Conservation (phyloP, 1,140 invertebrate genomes). For the Bombus ignitus region DNA sequence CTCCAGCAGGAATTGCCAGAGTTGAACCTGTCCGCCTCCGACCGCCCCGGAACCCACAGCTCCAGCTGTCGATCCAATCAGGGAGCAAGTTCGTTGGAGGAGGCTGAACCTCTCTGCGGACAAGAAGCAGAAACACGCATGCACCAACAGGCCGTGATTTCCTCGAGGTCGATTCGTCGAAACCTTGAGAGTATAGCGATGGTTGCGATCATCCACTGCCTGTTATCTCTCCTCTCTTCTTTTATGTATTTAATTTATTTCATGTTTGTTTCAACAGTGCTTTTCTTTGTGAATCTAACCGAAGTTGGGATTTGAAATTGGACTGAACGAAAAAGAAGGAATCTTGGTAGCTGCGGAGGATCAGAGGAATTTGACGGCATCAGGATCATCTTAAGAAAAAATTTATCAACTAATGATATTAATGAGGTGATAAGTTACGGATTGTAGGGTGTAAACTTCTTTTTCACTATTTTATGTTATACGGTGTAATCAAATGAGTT, state of each 20-base stretch:
- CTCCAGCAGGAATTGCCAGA: slow-evolving; percentile 99
- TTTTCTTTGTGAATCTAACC: background rate
- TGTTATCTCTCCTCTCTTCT: background rate
- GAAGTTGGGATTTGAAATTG: background rate
- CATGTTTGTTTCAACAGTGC: background rate
- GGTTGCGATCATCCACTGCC: slow-evolving; percentile 4
- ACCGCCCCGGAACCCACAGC: slow-evolving; percentile 88
- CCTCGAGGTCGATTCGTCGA: slow-evolving; percentile 46
- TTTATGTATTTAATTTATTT: background rate
- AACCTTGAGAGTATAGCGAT: slow-evolving; percentile 31
- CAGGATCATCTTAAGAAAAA: background rate
- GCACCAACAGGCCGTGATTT: slow-evolving; percentile 40
- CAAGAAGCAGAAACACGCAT: slow-evolving; percentile 66
- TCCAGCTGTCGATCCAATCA: slow-evolving; percentile 85
- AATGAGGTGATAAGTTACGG: background rate
- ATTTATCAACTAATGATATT: background rate
- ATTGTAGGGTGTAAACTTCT: too few species aligned
- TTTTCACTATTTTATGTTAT: too few species aligned
- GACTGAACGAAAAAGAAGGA: background rate
- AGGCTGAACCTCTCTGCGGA: slow-evolving; percentile 79
- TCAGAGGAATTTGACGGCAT: background rate
- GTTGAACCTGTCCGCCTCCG: slow-evolving; percentile 95
- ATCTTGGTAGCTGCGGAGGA: background rate
- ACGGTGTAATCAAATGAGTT: too few species aligned
- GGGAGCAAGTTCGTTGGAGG: slow-evolving; percentile 78